Base-by-base conservation (phyloP, 37 sponge, comb jelly and placozoan species). In the Chondrosia reniformis region DNA sequence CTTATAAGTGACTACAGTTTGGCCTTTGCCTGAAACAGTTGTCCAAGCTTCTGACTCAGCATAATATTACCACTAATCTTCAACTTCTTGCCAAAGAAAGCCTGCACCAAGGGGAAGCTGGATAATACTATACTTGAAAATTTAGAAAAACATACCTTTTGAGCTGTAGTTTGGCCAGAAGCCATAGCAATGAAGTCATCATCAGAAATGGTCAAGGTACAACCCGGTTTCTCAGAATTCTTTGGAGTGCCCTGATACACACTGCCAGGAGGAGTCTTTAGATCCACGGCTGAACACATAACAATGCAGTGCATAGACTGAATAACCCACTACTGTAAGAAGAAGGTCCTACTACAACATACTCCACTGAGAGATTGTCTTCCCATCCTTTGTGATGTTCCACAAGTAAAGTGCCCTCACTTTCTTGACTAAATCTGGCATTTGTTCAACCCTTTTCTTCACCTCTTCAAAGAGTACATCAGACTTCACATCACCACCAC, bases 121-220 rank as follows among this genome's bases (percentile, higher is more conserved):
- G 9, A 3, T 15, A 0, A 17, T 49, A 15, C 15, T 49, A 15
- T 19, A 49, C 52, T 15, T 49, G 15, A 49, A 10, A 12, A 12
- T 49, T 19, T 17, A 12, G 15, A 49, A 12, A 19, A 17, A 12
- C 12, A 19, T n/a, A 93, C 94, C 85, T 92, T 55, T 57, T 88
- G 93, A 31, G 86, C 85, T 28, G 82, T 81, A 19, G 92, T 73
- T 13, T 89, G 77, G 15, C 93, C 93, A 57, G 64, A 45, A 37
- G 80, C 93, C 57, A 95, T 46, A 31, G 45, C 81, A 30, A 83
- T 57, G 30, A 92, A 84, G 82, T 89, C 82, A n/a, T 84, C 85
- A 45, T 95, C 96, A 44, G 93, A 92, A n/a, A 92, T 25, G 12
- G 90, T 92, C 49, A 95, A 76, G 55, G 93, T 92, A 49, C 89